These are phyloP conservation scores for Elysia crispata DNA, from an alignment of 2,888 invertebrate genomes.

Conservation along the genomic window DNA sequence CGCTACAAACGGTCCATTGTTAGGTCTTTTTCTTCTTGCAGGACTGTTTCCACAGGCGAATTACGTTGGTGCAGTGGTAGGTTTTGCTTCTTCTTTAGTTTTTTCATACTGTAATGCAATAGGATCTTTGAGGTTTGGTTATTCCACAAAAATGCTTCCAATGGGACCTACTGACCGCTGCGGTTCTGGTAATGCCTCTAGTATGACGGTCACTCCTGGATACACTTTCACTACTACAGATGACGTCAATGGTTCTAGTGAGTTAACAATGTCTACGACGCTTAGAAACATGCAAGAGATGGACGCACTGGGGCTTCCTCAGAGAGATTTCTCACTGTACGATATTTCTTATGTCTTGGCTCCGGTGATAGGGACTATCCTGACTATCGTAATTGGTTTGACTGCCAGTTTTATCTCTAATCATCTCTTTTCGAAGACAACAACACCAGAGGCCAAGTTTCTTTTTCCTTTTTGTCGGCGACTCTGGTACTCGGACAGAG, in stretches of 20 bases:
- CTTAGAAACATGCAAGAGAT: too few species aligned
- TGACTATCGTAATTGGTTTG: slow-evolving; percentile 33
- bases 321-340: slow-evolving; percentile 37
- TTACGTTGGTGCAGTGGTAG: slow-evolving; percentile 33
- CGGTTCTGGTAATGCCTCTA: too few species aligned
- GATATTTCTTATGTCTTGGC: slow-evolving; percentile 49
- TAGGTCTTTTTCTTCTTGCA: slow-evolving; percentile 60
- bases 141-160: slow-evolving; percentile 21
- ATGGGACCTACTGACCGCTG: slow-evolving; percentile 41
- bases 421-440: too few species aligned
- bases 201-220: too few species aligned
- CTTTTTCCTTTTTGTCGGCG: too few species aligned
- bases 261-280: too few species aligned
- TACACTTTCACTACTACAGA: too few species aligned
- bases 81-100: slow-evolving; percentile 26
- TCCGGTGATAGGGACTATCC: slow-evolving; percentile 29
- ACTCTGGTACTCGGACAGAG: too few species aligned
- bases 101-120: slow-evolving; percentile 37
- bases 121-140: slow-evolving; percentile 39
- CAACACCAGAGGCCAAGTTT: too few species aligned
- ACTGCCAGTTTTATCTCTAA: background rate
- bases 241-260: too few species aligned
- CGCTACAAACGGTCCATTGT: slow-evolving; percentile 57
- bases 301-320: too few species aligned
- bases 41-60: slow-evolving; percentile 57